Percentiles rank a stretch among this genome's conserved stretches.
These are phyloP conservation scores for Oreamnos americanus DNA, from an alignment of 2,113 vertebrate genomes.

Conservation along the genomic window DNA sequence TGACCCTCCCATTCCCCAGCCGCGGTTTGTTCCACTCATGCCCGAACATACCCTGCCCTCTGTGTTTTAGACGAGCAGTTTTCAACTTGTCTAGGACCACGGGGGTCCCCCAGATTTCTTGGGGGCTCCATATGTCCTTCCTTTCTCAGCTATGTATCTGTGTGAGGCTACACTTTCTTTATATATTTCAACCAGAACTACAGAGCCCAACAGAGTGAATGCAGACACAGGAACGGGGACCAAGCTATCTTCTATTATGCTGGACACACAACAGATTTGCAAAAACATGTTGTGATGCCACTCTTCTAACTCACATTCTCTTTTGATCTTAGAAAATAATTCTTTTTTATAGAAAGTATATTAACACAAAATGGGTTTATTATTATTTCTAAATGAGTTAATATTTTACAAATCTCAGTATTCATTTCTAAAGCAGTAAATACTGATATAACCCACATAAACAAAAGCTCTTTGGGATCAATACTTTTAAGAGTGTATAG, in stretches of 20 bases:
- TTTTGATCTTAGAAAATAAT: background rate
- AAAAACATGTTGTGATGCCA: background rate
- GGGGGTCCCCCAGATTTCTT: background rate
- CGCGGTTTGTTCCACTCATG: background rate
- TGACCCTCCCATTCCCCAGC: background rate
- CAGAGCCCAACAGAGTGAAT: background rate
- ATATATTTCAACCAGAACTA: background rate
- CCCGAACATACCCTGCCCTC: background rate
- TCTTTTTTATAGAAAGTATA: background rate
- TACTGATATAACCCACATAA: background rate
- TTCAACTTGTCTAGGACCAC: background rate
- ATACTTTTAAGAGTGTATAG: background rate
- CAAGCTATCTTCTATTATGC: background rate
- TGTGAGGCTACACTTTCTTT: background rate
- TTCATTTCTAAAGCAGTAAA: background rate
- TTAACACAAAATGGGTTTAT: background rate
- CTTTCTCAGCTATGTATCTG: background rate
- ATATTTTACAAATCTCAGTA: background rate
- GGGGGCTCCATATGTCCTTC: fast-evolving
- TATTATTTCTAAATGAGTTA: background rate
- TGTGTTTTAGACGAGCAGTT: fast-evolving
- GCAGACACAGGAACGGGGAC: background rate
- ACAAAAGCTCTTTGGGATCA: background rate
- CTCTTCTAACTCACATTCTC: background rate
- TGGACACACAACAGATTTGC: background rate